Evolutionary conservation across 2,113 vertebrate species (phyloP), one percentile per base, ranked within the genome.

Genomic region (Eclectus roratus): DNA sequence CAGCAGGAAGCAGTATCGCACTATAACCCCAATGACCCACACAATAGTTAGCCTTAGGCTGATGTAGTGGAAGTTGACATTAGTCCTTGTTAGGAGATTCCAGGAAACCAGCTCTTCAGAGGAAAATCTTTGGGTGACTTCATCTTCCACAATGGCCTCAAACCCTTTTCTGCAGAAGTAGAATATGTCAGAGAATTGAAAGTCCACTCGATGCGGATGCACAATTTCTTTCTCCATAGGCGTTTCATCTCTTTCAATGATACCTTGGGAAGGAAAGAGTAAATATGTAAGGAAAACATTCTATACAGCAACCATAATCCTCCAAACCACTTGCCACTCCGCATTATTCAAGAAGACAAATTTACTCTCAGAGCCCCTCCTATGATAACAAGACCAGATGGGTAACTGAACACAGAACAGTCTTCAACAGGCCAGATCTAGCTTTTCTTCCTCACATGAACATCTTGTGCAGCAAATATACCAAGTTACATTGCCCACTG

Each of bases 71-170:
- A 99, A 99, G 97, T 99, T 99, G 91, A 98, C 96, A 69, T 99
- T 99, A 95, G 99, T 99, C 90, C 99, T 98, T 1, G 99, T 99
- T 78, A 99, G 99, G n/a, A 99, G 99, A 96, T 99, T 99, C 99
- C 99, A 99, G 71, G 99, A 99, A 58, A 98, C 98, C 41, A 99
- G 97, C 94, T 99, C 99, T 97, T 99, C 99, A 2, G 99, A 99
- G n/a, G 99, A 99, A 97, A 99, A 99, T 71, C 99, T 96, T 83
- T 99, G 99, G 7, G 99, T 99, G 94, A 99, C 99, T 97, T 99
- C 98, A 66, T 99, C 99, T 60, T 99, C 99, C 61, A 99, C 98
- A 71, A 99, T 99, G 89, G 98, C 98, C 97, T 99, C 99, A 91
- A 99, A 72, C 6, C 99, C 99, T 89, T 98, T 99, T 96, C 98